A percentile compares a stretch with the other conserved stretches of the same genome.
Conservation (phyloP, 1,140 invertebrate genomes). For the Orchesella cincta region DNA sequence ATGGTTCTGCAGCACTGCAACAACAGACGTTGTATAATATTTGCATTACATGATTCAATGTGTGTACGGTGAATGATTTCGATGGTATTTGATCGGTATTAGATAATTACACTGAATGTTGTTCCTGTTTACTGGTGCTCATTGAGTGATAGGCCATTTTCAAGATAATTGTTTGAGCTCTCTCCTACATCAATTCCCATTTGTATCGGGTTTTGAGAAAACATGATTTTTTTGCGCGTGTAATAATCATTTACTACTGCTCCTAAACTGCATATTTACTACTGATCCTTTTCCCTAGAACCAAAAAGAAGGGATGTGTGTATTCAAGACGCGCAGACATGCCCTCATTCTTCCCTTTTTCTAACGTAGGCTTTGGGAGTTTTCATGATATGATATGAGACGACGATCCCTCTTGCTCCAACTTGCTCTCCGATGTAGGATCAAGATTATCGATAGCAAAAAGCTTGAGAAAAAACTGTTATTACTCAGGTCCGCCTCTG, state of each 20-base stretch:
- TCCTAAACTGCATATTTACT: background rate
- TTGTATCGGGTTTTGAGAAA: background rate
- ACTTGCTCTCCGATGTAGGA: no score
- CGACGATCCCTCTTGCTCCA: no score
- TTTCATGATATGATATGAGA: no score
- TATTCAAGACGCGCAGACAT: no score
- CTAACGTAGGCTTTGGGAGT: no score
- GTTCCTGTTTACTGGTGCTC: background rate
- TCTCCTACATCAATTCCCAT: no score
- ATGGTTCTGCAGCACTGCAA: no score
- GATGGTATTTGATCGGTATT: constrained; percentile 29
- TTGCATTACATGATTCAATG: no score
- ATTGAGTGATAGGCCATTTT: constrained; percentile 18
- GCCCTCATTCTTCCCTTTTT: background rate
- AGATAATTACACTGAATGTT: constrained; percentile 22
- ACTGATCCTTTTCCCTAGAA: background rate
- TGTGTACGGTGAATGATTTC: constrained; percentile 4
- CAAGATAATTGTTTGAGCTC: background rate
- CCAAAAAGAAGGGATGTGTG: no score
- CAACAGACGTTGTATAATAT: no score
- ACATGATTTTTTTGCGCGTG: background rate
- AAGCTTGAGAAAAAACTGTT: no score
- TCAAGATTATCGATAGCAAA: no score
- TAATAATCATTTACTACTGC: background rate
- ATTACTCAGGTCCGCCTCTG: background rate